These are phyloP conservation scores for Nixonia krombeini DNA, from an alignment of 1,140 invertebrate species.

Conservation along the genomic window DNA sequence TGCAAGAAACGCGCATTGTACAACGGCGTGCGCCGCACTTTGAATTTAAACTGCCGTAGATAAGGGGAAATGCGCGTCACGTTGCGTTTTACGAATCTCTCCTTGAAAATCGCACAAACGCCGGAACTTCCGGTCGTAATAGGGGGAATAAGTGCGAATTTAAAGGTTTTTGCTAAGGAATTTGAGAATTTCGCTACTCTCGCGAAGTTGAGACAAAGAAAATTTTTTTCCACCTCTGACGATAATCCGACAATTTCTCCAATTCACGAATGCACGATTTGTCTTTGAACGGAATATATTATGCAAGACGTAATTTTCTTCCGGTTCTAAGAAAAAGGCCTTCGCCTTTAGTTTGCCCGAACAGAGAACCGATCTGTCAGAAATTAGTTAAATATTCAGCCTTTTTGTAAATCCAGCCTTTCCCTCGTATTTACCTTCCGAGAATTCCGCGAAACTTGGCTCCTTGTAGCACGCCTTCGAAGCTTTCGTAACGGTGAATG, in stretches of 20 bases:
- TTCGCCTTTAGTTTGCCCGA: no score
- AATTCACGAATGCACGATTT: no score
- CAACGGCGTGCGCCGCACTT: constrained; percentile 24
- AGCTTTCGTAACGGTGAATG: constrained; percentile 85
- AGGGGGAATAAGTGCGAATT: background rate
- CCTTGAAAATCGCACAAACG: constrained; percentile 23
- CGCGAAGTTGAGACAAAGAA: no score
- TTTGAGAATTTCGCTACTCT: no score
- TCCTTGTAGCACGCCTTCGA: constrained; percentile 85
- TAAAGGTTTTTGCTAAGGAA: no score
- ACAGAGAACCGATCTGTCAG: no score
- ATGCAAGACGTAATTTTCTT: background rate
- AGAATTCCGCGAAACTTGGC: constrained; percentile 77
- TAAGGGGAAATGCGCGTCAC: constrained; percentile 31
- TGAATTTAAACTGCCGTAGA: constrained; percentile 42
- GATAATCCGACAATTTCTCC: no score
- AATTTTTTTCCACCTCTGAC: no score
- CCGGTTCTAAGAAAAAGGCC: no score
- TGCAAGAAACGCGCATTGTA: constrained; percentile 5
- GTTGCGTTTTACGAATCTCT: constrained; percentile 28
- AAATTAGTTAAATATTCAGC: no score
- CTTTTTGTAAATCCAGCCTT: constrained; percentile 24
- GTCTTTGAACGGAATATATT: background rate
- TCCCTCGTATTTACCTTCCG: constrained; percentile 77
- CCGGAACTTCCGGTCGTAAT: constrained; percentile 13